Conservation (phyloP, 2,888 invertebrate species). For the Ophion ventricosus region DNA sequence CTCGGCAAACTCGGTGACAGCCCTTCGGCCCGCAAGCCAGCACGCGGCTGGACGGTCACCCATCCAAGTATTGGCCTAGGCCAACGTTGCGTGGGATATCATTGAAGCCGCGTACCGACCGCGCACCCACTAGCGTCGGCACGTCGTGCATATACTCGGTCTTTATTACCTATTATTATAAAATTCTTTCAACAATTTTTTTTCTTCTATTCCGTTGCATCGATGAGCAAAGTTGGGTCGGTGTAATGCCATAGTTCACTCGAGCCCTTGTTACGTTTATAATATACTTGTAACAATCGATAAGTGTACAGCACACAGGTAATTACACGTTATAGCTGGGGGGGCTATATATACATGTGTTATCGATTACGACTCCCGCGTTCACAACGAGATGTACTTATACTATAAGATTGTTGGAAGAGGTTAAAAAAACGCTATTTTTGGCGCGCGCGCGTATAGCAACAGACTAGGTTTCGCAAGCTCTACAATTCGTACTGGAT, state of each 20-base stretch:
- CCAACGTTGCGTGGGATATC: too few relatives aligned
- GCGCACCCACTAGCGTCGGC: too few relatives aligned
- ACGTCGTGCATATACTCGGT: too few relatives aligned
- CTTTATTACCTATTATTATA: too few relatives aligned
- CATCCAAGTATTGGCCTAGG: too few relatives aligned
- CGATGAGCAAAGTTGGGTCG: too few relatives aligned
- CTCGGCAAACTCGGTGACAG: too few relatives aligned
- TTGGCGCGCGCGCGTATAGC: not conserved
- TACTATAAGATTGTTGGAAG: slow-evolving; percentile 9
- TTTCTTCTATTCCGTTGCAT: too few relatives aligned
- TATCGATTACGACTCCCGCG: slow-evolving; percentile 35
- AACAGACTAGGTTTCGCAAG: not conserved
- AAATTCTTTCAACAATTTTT: too few relatives aligned
- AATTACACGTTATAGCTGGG: slow-evolving; percentile 30
- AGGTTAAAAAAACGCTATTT: not conserved
- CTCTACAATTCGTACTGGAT: not conserved
- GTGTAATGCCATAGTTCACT: not conserved
- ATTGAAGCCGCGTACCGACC: too few relatives aligned
- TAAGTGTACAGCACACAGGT: slow-evolving; percentile 20
- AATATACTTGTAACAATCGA: slow-evolving; percentile 45
- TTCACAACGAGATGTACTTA: slow-evolving; percentile 29
- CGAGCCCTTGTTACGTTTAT: slow-evolving; percentile 19
- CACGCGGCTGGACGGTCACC: too few relatives aligned
- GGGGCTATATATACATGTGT: slow-evolving; percentile 8
- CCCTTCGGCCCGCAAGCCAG: too few relatives aligned